Evolutionary conservation across 2,888 invertebrate species (phyloP), one percentile per base, ranked within the genome.

Genomic region (Mesorhabditis spiculigera): DNA sequence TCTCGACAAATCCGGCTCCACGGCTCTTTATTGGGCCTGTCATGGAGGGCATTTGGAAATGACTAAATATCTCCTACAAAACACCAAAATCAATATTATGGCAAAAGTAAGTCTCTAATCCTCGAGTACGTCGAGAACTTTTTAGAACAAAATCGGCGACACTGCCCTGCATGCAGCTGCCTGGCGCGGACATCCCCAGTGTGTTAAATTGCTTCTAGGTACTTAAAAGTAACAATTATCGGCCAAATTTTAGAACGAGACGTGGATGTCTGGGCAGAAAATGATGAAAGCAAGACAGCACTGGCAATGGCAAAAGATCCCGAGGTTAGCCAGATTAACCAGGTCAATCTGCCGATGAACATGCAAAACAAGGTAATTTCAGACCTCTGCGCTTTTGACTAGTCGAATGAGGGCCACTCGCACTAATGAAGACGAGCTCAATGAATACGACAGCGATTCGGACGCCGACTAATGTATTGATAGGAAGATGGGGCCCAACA

Each of bases 1-100:
- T 61, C 86, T 91, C 75, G 91, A 91, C 85, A 89, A 90, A 77
- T 89, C 90, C 44, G 90, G 90, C 5, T 90, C 90, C 66, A 91
- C 90, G n/a, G 89, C 91, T 5, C 82, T 91, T 5, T 90, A 90
- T 82, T 91, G 91, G 90, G 90, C 90, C 41, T 87, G 90, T n/a
- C 89, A 90, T 81, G 89, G 89, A 45, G 91, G 91, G 4, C 90
- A 91, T 80, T 78, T 88, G 16, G 89, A 89, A 13, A 90, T 90
- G 78, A 86, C 90, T 4, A 83, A 87, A 71, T 86, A 88, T 67
- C 86, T 91, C 13, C 84, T 91, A n/a, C 81, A 84, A 63, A 71
- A 61, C 28, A 28, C 16, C 16, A 69, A 69, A 68, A 69, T 68
- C 4, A 42, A 43, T 6, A 69, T 43, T 44, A 68, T 16, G 62